A percentile compares a stretch with the other conserved stretches of the same genome.
phyloP scores from a whole-genome alignment of 2,888 invertebrate species.

The Platycheirus albimanus region DNA sequence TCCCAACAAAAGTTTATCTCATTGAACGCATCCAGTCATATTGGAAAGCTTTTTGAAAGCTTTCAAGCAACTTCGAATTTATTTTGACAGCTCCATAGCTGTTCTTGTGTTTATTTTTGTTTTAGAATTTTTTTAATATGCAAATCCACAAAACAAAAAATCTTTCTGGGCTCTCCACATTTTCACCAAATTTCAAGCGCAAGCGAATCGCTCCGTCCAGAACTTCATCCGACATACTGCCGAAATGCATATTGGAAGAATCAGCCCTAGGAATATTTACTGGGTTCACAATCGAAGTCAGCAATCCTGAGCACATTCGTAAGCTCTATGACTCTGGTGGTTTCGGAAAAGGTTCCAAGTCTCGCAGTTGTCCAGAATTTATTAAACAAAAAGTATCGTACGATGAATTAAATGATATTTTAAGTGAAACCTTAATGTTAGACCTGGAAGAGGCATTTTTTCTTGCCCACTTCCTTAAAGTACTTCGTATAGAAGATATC shows the following conservation, averaged over 20 bases:
- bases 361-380: conserved; percentile 82
- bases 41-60: neutral
- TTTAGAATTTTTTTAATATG: neutral
- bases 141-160: neutral
- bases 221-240: conserved; percentile 3
- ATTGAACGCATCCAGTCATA: too few relatives aligned
- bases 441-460: conserved; percentile 91
- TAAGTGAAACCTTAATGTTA: conserved; percentile 86
- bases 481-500: conserved; percentile 85
- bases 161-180: conserved; percentile 45
- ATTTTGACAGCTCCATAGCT: neutral
- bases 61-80: neutral
- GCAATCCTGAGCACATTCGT: conserved; percentile 85
- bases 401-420: neutral
- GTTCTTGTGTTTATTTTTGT: neutral
- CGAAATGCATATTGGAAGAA: conserved; percentile 76
- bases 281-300: conserved; percentile 87
- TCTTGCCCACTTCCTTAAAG: conserved; percentile 86
- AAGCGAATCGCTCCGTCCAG: conserved; percentile 68
- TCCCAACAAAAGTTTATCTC: too few relatives aligned
- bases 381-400: conserved; percentile 2
- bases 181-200: conserved; percentile 75
- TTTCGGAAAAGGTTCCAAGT: conserved; percentile 89
- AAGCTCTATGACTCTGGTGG: conserved; percentile 88
- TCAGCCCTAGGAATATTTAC: conserved; percentile 86